Evolutionary conservation across 2,113 vertebrate species (phyloP), one percentile per base, ranked within the genome.

Genomic region (Apeltes quadracus): DNA sequence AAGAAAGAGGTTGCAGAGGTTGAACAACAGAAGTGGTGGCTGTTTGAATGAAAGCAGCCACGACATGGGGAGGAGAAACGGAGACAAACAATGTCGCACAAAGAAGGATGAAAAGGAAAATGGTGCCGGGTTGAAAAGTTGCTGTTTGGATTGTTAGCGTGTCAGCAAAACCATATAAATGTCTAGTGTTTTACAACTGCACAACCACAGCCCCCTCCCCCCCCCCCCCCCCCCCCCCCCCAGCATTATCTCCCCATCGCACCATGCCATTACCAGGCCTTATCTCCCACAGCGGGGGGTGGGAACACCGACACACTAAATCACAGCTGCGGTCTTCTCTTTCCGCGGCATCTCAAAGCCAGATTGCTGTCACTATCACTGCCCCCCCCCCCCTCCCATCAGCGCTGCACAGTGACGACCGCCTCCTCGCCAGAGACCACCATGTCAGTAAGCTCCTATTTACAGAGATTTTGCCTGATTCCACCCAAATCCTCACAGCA

Each of bases 211-310:
- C 87, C n/a, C n/a, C n/a, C n/a, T n/a, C n/a, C n/a, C n/a, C 86
- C 78, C 82, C 61, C 39, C 25, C 25, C 69, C 43, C 32, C 51
- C 62, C 59, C 82, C 44, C 68, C 78, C 63, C n/a, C 43, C 32
- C 50, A 46, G 66, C 69, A 82, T 91, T 82, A 91, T 89, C 87
- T 85, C 61, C 67, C 72, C 73, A 87, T 80, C 83, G 80, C 78
- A 84, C 79, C 61, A 78, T 51, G 84, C 72, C 84, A 84, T 86
- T 72, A 87, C 81, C 84, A 83, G 68, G 71, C 77, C 76, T 89
- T 83, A 89, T 87, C 87, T 84, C 83, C 69, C 50, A 58, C 83
- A 62, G 74, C 61, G 74, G 72, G 73, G 72, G 63, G 61, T 55
- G 29, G 29, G 29, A 5, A 79, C 66, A 34, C 29, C 48, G 11